Evolutionary conservation across 2,113 vertebrate genomes (phyloP), one percentile per base, ranked within the genome.

Genomic region (Coturnix japonica): DNA sequence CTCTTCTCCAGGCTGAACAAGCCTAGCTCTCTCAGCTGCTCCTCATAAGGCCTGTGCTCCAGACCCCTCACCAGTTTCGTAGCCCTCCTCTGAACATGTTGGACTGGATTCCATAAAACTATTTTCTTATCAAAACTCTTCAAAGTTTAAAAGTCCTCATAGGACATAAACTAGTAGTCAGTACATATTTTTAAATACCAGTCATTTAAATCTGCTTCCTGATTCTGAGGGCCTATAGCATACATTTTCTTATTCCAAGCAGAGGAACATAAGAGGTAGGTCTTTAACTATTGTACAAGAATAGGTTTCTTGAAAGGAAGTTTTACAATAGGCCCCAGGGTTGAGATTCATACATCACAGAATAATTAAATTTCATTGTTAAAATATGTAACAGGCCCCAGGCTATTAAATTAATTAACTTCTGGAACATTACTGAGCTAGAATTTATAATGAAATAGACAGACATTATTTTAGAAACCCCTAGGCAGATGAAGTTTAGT

Each of bases 371-470:
- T 87, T 81, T 81, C 46, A 78, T 63, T 90, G 59, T 74, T 89
- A 91, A 91, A 93, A 89, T 81, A 87, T 26, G 51, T 82, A 93
- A 47, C 51, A 73, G 31, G 47, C 67, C 73, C 9, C 28, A 53
- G 71, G 85, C 35, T 84, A 77, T 78, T 81, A 77, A 87, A 91
- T 74, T 91, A 81, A 87, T 89, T 78, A 74, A 91, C n/a, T 74
- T 87, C 41, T 77, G 39, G 44, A 76, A 87, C 23, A 81, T 47
- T 89, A 84, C 66, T 89, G 51, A 85, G 66, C 43, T 81, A 47
- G 89, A 91, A 91, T 89, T 81, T 53, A 59, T 75, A 85, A 87
- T 73, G 41, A 71, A 81, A 77, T 30, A 78, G 76, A 47, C 7
- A 35, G 46, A 65, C 1, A 11, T 11, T 13, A 59, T 87, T 76